phyloP scores from a whole-genome alignment of 1,140 invertebrate species.

The Pomacea maculata region DNA sequence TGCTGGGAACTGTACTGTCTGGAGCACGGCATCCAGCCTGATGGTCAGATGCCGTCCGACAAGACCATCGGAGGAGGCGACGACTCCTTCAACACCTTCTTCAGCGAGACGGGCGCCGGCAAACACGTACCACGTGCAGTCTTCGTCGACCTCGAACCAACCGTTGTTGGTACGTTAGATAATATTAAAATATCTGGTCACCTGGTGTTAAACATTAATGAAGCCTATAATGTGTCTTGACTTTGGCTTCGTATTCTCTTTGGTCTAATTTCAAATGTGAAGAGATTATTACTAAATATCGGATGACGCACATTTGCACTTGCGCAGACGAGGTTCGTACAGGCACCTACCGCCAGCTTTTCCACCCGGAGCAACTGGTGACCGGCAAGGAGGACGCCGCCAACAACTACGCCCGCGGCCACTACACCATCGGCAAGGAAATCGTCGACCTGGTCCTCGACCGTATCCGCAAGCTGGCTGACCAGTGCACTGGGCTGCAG shows the following conservation, averaged over 20 bases:
- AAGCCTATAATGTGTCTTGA: constrained; percentile 65
- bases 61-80: constrained; percentile 71
- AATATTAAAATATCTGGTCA: neutral
- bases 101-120: constrained; percentile 83
- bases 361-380: constrained; percentile 85
- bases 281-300: neutral
- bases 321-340: constrained; percentile 64
- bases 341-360: constrained; percentile 67
- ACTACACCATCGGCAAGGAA: constrained; percentile 19
- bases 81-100: constrained; percentile 89
- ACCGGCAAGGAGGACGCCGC: constrained; percentile 66
- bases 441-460: constrained; percentile 15
- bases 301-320: neutral
- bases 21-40: constrained; percentile 88
- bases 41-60: constrained; percentile 71
- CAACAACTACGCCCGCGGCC: constrained; percentile 14
- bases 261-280: neutral
- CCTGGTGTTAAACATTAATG: constrained; percentile 48
- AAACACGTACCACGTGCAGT: constrained; percentile 82
- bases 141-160: constrained; percentile 84
- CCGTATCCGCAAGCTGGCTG: constrained; percentile 17
- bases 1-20: constrained; percentile 83
- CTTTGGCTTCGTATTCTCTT: neutral
- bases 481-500: constrained; percentile 16
- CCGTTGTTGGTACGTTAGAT: constrained; percentile 71